Base-by-base conservation (phyloP, 2,113 vertebrate species). In the Syrrhaptes paradoxus region DNA sequence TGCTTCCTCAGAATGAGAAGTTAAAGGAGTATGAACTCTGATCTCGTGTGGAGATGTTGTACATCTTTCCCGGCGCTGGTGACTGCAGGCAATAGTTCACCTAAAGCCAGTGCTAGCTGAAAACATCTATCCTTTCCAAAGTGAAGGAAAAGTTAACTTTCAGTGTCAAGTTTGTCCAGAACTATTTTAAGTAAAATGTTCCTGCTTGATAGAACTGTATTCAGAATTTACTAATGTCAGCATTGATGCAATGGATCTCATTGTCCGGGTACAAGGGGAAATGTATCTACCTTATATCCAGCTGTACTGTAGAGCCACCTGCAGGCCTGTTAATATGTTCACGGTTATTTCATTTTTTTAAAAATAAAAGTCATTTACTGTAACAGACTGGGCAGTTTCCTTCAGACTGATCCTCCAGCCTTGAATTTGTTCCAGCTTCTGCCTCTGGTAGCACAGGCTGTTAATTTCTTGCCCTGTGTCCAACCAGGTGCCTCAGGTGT, bases 301-400 rank as follows among this genome's bases (percentile, higher is more conserved):
- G 97, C 98, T 98, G 98, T 98, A 98, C 98, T 98, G 98, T 98
- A 98, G 98, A 98, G 97, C 98, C 98, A 97, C 97, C 97, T 97
- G 97, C 98, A 97, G 98, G 97, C 98, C 98, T 98, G 98, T 98
- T 98, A 98, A 98, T 98, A 98, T 97, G 97, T 98, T 98, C 98
- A 98, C 97, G 98, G 92, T 98, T 98, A 97, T 96, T 96, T 98
- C 97, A 97, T 98, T 98, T 98, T 97, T 97, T 96, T 29, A 93
- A 75, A 75, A 98, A 98, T 98, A 98, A 98, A 98, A 98, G 96
- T 98, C 98, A 98, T 98, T 98, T 98, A 98, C 97, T 98, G 98
- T 98, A 98, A 97, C 49, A 87, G 66, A 29, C 22, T 96, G 66
- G 36, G 45, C 52, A 65, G 21, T 77, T 90, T 85, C 41, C 85